Conservation (phyloP, 2,797 vertebrate genomes). For the Tokudaia tokunoshimensis region DNA sequence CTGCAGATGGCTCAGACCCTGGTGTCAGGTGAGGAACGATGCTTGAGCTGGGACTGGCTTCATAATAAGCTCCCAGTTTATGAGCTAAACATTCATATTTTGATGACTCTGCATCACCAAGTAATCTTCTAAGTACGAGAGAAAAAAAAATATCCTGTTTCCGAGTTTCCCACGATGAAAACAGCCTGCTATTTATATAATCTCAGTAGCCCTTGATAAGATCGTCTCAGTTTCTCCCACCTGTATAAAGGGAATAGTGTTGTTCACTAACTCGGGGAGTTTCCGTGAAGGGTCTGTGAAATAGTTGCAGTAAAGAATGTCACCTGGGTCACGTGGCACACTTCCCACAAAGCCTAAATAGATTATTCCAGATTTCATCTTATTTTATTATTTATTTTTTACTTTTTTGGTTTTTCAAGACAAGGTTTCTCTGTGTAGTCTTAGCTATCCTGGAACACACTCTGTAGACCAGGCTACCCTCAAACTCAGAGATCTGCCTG, state of each 20-base stretch:
- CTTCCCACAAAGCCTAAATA: not conserved
- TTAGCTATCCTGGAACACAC: not conserved
- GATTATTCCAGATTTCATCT: not conserved
- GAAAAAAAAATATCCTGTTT: not conserved
- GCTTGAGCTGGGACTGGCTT: not conserved
- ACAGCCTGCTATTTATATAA: not conserved
- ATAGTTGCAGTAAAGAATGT: not conserved
- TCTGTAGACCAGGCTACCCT: not conserved
- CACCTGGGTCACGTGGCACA: not conserved
- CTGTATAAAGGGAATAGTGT: not conserved
- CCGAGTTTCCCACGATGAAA: not conserved
- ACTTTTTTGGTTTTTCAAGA: not conserved
- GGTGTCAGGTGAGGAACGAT: not conserved
- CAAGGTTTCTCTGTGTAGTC: not conserved
- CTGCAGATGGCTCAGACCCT: not conserved
- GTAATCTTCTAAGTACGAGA: not conserved
- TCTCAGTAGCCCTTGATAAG: not conserved
- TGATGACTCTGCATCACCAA: not conserved
- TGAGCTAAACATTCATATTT: not conserved
- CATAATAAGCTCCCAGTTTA: not conserved
- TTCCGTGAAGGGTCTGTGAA: not conserved
- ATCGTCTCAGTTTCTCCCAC: slow-evolving; percentile 1
- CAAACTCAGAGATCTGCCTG: not conserved
- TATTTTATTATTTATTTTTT: not conserved
- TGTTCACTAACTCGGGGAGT: not conserved